A percentile compares a stretch with the other conserved stretches of the same genome.
These are phyloP conservation scores for Tachysurus fulvidraco DNA, from an alignment of 2,113 vertebrate genomes.

Conservation along the genomic window DNA sequence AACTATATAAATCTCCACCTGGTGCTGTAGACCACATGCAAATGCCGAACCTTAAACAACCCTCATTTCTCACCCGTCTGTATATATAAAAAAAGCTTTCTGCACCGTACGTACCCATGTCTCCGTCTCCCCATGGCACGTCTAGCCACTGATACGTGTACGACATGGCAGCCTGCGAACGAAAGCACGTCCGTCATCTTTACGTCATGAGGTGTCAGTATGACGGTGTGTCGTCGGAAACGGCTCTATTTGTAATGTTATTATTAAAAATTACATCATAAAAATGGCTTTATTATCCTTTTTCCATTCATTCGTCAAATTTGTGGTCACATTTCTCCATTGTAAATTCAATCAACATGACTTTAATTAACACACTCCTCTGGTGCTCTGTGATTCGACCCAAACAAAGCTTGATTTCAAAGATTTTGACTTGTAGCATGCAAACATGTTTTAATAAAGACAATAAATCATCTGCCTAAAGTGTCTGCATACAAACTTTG, in stretches of 20 bases:
- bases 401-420: too few relatives aligned
- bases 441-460: too few relatives aligned
- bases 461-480: not conserved
- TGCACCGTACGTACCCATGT: conserved; percentile 79
- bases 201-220: not conserved
- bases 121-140: conserved; percentile 91
- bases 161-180: conserved; percentile 75
- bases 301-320: not conserved
- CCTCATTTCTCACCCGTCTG: not conserved
- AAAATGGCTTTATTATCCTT: not conserved
- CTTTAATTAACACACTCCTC: not conserved
- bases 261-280: not conserved
- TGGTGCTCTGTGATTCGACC: not conserved
- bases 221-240: not conserved
- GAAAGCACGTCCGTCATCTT: conserved; percentile 53
- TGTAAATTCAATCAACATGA: not conserved
- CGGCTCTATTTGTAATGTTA: not conserved
- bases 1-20: not conserved
- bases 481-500: not conserved
- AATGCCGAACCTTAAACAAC: not conserved
- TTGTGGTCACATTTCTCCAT: not conserved
- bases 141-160: conserved; percentile 82
- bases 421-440: too few relatives aligned
- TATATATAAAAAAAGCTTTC: conserved; percentile 5
- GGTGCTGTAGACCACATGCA: not conserved